A percentile compares a stretch with the other conserved stretches of the same genome.
Conservation (phyloP, 2,888 invertebrate genomes). For the Eristalinus aeneus region DNA sequence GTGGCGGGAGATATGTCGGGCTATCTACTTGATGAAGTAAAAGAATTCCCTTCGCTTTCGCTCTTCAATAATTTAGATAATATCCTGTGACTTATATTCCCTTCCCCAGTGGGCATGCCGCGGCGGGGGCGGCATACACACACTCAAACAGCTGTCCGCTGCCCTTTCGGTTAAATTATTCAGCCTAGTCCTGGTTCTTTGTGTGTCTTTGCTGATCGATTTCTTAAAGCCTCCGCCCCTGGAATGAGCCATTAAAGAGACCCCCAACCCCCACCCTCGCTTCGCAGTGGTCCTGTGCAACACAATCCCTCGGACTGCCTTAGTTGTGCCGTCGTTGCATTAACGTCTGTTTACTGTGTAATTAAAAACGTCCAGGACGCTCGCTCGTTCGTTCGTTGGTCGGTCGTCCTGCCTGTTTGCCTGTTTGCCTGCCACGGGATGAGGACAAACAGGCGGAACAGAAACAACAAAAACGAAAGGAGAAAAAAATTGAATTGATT, state of each 20-base stretch:
- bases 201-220: slow-evolving; percentile 55
- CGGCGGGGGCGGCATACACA: background rate
- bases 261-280: background rate
- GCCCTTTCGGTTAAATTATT: slow-evolving; percentile 10
- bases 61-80: slow-evolving; percentile 62
- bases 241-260: slow-evolving; percentile 31
- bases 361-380: slow-evolving; percentile 54
- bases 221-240: slow-evolving; percentile 11
- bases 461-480: background rate
- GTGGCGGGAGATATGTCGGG: background rate
- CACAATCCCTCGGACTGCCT: background rate
- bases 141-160: background rate
- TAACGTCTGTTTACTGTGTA: slow-evolving; percentile 63
- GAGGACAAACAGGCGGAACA: background rate
- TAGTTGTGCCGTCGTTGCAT: slow-evolving; percentile 23
- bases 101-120: background rate
- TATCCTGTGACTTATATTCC: slow-evolving; percentile 64
- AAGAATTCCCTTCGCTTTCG: slow-evolving; percentile 60
- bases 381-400: background rate
- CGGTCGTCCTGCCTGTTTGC: too few species aligned
- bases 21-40: background rate
- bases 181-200: background rate
- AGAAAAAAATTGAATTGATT: slow-evolving; percentile 43
- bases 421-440: background rate
- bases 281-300: background rate